Conservation (phyloP, 2,113 vertebrate species). For the Pipra filicauda region DNA sequence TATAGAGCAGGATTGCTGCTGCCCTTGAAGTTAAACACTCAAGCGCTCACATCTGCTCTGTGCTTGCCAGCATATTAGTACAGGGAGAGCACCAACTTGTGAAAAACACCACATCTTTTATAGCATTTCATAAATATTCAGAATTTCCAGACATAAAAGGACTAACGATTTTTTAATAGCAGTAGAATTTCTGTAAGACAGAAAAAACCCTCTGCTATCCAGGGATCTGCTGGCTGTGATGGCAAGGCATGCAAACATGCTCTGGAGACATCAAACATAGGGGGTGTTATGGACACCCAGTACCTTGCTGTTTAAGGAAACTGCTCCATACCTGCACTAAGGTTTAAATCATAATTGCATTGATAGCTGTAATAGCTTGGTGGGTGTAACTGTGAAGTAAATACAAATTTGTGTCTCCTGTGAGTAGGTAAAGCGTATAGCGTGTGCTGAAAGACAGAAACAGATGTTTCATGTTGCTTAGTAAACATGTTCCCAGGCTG, state of each 20-base stretch:
- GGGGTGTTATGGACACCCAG: background rate
- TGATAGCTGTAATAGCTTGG: background rate
- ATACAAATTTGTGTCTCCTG: background rate
- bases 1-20: background rate
- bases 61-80: background rate
- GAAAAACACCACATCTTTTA: background rate
- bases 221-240: background rate
- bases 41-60: background rate
- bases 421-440: background rate
- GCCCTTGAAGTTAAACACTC: background rate
- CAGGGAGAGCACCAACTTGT: background rate
- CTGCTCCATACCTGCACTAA: background rate
- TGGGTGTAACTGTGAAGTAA: background rate
- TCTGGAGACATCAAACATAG: background rate
- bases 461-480: background rate
- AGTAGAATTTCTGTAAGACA: background rate
- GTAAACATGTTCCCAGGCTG: background rate
- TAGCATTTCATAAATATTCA: background rate
- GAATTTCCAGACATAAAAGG: background rate
- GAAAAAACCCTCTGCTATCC: background rate
- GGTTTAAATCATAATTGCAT: background rate
- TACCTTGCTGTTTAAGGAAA: background rate
- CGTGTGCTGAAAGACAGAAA: background rate
- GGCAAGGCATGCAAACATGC: accelerated
- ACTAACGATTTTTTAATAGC: background rate